Percentiles rank a stretch among this genome's conserved stretches.
Conservation (phyloP, 2,797 vertebrate species). For the Apogon talboti region DNA sequence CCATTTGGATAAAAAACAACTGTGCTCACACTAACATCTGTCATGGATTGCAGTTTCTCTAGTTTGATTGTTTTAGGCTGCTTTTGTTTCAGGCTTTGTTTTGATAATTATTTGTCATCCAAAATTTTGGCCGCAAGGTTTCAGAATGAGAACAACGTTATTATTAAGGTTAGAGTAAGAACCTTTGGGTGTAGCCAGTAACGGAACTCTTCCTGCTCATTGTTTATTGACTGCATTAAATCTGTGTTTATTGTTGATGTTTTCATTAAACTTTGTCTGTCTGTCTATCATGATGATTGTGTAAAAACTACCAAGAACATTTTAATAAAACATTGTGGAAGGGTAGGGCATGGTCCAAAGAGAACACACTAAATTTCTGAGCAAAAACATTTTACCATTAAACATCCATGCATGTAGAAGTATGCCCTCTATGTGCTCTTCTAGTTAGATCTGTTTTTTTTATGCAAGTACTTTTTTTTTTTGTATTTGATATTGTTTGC, state of each 20-base stretch:
- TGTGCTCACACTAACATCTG: neutral
- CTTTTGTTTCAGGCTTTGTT: conserved; percentile 24
- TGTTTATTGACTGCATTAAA: neutral
- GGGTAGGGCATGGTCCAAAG: no score
- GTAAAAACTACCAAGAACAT: no score
- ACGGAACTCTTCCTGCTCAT: neutral
- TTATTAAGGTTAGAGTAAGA: neutral
- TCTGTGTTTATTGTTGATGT: neutral
- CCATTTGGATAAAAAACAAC: conserved; percentile 47
- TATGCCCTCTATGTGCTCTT: no score
- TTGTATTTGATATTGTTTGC: no score
- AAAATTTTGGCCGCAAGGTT: neutral
- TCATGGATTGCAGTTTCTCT: conserved; percentile 8
- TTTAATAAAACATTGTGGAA: no score
- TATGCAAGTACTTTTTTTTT: no score
- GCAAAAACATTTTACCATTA: no score
- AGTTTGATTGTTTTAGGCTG: neutral
- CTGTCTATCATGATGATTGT: no score
- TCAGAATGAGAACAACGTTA: conserved; percentile 7
- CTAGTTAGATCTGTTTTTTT: no score
- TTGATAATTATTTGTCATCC: conserved; percentile 20
- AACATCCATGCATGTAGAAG: no score
- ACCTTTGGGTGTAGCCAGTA: neutral
- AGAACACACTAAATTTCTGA: no score
- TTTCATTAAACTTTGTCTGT: no score